phyloP scores from a whole-genome alignment of 2,113 vertebrate genomes.

The Gobiocypris rarus region DNA sequence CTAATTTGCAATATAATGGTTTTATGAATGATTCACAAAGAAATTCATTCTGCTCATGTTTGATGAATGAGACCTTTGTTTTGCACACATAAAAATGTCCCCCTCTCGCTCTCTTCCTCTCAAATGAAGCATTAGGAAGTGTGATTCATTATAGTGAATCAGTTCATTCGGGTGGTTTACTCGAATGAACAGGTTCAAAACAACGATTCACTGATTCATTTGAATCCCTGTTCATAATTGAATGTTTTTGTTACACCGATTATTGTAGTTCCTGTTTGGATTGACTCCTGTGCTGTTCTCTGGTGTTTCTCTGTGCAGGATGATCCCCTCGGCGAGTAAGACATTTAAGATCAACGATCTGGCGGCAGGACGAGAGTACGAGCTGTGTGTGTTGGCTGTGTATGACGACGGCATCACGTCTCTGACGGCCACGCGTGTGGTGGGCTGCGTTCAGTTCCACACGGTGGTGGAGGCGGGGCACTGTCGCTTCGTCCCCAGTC shows the following conservation, averaged over 20 bases:
- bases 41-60: not conserved
- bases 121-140: not conserved
- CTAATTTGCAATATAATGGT: not conserved
- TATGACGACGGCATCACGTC: constrained; percentile 88
- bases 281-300: not conserved
- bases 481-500: constrained; percentile 86
- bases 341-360: constrained; percentile 91
- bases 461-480: constrained; percentile 81
- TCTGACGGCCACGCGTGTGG: constrained; percentile 84
- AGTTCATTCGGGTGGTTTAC: not conserved
- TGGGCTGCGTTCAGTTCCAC: constrained; percentile 89
- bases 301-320: constrained; percentile 74
- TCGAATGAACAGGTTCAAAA: not conserved
- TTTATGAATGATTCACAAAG: not conserved
- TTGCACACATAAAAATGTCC: not conserved
- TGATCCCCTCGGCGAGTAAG: constrained; percentile 90
- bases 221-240: not conserved
- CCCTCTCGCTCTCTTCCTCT: not conserved
- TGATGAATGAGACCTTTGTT: constrained; percentile 1
- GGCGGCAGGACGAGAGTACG: constrained; percentile 87
- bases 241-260: too few species aligned
- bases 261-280: too few species aligned
- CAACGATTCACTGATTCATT: not conserved
- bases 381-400: constrained; percentile 90
- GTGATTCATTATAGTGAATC: not conserved